Evolutionary conservation across 2,113 vertebrate genomes (phyloP).

Genomic region (Trichechus manatus): DNA sequence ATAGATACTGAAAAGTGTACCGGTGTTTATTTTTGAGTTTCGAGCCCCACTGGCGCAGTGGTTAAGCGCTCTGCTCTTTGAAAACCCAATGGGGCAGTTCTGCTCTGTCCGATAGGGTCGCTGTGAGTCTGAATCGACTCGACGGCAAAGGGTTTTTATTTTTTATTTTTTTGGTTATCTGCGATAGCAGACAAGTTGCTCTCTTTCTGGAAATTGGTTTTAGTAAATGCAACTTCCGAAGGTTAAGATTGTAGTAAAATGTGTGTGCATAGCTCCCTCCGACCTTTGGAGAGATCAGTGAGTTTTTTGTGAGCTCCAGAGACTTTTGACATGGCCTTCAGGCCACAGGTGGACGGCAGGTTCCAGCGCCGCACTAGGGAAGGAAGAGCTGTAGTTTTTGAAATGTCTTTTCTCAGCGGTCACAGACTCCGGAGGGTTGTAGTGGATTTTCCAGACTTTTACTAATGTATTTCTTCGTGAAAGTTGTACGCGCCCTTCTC

Average conservation of each 20-base stretch:
- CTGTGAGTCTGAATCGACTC: too few relatives aligned
- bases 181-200: neutral
- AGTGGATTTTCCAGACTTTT: neutral
- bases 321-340: neutral
- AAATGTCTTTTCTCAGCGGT: neutral
- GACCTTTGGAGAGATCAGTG: neutral
- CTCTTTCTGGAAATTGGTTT: conserved; percentile 5
- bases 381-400: neutral
- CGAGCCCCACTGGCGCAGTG: too few relatives aligned
- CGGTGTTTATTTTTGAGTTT: neutral
- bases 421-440: neutral
- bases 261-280: neutral
- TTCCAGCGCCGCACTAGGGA: neutral
- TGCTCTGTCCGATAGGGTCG: too few relatives aligned
- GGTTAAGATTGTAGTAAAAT: neutral
- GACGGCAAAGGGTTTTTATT: too few relatives aligned
- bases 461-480: neutral
- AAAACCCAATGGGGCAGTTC: too few relatives aligned
- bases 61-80: too few relatives aligned
- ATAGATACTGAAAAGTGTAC: neutral
- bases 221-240: neutral
- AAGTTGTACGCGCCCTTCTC: neutral
- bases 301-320: neutral
- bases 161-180: neutral
- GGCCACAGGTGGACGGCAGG: conserved; percentile 37